These are phyloP conservation scores for Conops quadrifasciatus DNA, from an alignment of 2,888 invertebrate species.

Conservation along the genomic window DNA sequence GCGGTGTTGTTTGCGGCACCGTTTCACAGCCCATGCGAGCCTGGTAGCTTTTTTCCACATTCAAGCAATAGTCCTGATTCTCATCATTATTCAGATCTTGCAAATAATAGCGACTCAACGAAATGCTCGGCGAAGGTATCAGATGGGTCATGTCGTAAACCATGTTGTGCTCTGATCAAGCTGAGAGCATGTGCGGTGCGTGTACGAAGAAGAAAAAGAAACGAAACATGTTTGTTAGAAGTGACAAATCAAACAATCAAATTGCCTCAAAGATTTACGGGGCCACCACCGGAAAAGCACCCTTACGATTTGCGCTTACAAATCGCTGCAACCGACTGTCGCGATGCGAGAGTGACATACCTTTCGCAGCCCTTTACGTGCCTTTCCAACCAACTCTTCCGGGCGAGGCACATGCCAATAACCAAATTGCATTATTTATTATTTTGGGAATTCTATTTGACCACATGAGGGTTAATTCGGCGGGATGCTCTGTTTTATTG, in stretches of 20 bases:
- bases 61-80: conserved; percentile 55
- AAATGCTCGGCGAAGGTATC: conserved; percentile 61
- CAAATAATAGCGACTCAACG: conserved; percentile 62
- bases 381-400: conserved; percentile 18
- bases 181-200: conserved; percentile 16
- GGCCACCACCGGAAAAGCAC: conserved; percentile 1
- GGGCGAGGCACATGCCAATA: conserved; percentile 40
- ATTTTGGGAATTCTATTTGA: conserved; percentile 36
- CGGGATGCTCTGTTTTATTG: conserved; percentile 9
- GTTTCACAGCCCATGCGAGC: conserved; percentile 63
- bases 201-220: conserved; percentile 34
- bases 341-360: conserved; percentile 18
- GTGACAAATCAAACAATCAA: conserved; percentile 5
- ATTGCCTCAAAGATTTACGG: conserved; percentile 3
- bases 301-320: conserved; percentile 45
- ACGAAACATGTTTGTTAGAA: conserved; percentile 8
- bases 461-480: conserved; percentile 36
- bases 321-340: background rate
- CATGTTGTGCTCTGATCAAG: conserved; percentile 47
- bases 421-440: conserved; percentile 53
- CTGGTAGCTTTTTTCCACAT: conserved; percentile 58
- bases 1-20: conserved; percentile 55
- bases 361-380: background rate
- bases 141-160: conserved; percentile 65
- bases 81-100: conserved; percentile 49